Evolutionary conservation across 2,113 vertebrate species (phyloP).

Genomic region (Apteryx owenii): DNA sequence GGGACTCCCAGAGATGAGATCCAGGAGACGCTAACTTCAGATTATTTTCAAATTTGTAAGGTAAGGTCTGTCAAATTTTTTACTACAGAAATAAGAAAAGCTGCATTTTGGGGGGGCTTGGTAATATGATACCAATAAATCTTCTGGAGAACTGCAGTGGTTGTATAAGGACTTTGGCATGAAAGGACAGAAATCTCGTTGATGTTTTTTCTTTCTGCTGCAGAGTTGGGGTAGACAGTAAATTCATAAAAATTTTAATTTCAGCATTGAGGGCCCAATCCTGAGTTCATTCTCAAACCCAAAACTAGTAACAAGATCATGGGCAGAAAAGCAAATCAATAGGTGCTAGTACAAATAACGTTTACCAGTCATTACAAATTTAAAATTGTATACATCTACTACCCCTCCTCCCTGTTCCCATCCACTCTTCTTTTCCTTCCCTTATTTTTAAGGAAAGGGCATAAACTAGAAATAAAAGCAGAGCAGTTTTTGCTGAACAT

Average conservation of each 20-base stretch:
- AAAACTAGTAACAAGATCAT: not conserved
- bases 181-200: not conserved
- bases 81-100: not conserved
- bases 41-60: conserved; percentile 97
- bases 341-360: not conserved
- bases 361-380: not conserved
- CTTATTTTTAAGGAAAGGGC: not conserved
- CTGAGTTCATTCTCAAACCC: not conserved
- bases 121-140: not conserved
- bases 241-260: not conserved
- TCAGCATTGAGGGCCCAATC: not conserved
- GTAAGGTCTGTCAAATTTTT: conserved; percentile 77
- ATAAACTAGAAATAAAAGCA: not conserved
- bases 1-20: conserved; percentile 88
- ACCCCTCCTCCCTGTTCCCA: not conserved
- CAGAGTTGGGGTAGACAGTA: not conserved
- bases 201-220: not conserved
- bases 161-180: conserved; percentile 44
- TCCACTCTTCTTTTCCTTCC: not conserved
- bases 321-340: not conserved
- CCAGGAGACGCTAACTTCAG: conserved; percentile 92
- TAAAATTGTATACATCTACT: not conserved
- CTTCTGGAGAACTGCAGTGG: conserved; percentile 40
- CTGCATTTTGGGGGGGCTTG: not conserved
- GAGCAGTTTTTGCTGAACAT: not conserved